These are phyloP conservation scores for Psettodes erumei DNA, from an alignment of 2,113 vertebrate species.

Conservation along the genomic window DNA sequence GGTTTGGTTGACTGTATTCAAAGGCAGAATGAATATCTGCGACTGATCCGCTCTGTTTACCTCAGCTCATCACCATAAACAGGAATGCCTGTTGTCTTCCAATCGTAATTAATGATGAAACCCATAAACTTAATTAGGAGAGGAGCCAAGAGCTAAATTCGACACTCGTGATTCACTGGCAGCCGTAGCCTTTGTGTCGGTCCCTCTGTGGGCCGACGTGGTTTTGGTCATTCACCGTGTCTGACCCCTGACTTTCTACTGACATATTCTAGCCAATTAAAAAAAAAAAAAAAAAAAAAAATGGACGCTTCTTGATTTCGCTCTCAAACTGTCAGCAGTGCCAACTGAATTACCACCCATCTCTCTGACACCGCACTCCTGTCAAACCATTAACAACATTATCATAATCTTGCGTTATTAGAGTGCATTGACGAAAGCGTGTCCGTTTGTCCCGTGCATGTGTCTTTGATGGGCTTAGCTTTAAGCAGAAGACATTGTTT, in stretches of 20 bases:
- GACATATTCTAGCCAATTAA: slow-evolving; percentile 34
- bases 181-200: not conserved
- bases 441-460: not conserved
- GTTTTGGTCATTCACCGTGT: slow-evolving; percentile 16
- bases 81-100: not conserved
- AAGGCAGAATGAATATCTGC: not conserved
- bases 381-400: slow-evolving; percentile 23
- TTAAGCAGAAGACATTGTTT: slow-evolving; percentile 18
- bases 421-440: slow-evolving; percentile 5
- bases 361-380: slow-evolving; percentile 3
- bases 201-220: not conserved
- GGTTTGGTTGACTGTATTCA: slow-evolving; percentile 3
- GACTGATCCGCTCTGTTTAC: not conserved
- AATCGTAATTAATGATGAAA: slow-evolving; percentile 40
- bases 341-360: slow-evolving; percentile 37
- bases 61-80: not conserved
- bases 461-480: slow-evolving; percentile 34
- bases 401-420: slow-evolving; percentile 26
- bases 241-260: slow-evolving; percentile 5
- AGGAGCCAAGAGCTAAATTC: slow-evolving; percentile 15
- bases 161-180: slow-evolving; percentile 38
- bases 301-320: not conserved
- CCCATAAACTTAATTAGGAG: slow-evolving; percentile 17
- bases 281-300: no score
- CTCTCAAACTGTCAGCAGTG: slow-evolving; percentile 30